phyloP scores from a whole-genome alignment of 2,888 invertebrate genomes.

The Cryptophagus acutangulus region DNA sequence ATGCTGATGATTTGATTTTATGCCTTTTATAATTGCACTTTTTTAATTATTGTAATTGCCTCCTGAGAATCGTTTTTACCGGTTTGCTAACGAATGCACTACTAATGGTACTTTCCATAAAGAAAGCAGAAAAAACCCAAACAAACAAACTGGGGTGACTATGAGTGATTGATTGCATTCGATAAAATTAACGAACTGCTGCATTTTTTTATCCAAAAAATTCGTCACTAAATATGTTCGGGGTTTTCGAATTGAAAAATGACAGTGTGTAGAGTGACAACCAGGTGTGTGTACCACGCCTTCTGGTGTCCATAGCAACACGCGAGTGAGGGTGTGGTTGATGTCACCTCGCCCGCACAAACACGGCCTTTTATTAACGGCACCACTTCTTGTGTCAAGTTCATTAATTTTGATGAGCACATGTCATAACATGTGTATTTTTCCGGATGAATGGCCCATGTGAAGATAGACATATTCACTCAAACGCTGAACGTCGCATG shows the following conservation, averaged over 20 bases:
- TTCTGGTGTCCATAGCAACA: slow-evolving; percentile 42
- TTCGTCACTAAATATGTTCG: too few species aligned
- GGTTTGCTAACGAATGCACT: too few species aligned
- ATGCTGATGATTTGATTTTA: slow-evolving; percentile 17
- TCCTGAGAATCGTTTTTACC: slow-evolving; percentile 1
- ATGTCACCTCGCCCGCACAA: slow-evolving; percentile 36
- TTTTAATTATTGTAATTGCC: not conserved
- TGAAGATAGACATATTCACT: too few species aligned
- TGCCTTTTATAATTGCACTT: slow-evolving; percentile 15
- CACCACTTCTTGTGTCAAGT: slow-evolving; percentile 39
- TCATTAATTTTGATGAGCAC: slow-evolving; percentile 45
- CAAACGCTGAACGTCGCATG: too few species aligned
- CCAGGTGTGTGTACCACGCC: slow-evolving; percentile 42
- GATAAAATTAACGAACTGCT: too few species aligned
- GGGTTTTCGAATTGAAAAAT: too few species aligned
- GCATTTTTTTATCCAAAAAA: too few species aligned
- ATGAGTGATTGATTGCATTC: too few species aligned
- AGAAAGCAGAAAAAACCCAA: too few species aligned
- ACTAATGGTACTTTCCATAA: too few species aligned
- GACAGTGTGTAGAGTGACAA: slow-evolving; percentile 33
- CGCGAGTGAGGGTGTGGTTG: slow-evolving; percentile 40
- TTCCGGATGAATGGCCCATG: slow-evolving; percentile 2
- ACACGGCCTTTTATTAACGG: slow-evolving; percentile 37
- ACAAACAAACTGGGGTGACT: too few species aligned
- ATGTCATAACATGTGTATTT: slow-evolving; percentile 43